Evolutionary conservation across 2,888 invertebrate genomes (phyloP).

Genomic region (Protodeltote pygarga): DNA sequence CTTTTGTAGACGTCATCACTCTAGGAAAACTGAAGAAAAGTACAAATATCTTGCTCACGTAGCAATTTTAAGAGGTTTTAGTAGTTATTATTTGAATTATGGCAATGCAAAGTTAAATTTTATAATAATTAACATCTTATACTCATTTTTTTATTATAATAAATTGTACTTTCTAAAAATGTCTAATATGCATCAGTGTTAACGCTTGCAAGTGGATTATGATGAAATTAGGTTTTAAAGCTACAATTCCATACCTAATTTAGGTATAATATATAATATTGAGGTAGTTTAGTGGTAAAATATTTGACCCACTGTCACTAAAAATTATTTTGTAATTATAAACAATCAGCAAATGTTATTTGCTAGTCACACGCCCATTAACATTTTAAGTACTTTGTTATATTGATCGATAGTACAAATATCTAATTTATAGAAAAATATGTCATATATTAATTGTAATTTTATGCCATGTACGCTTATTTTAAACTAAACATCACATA

Average conservation of each 20-base stretch:
- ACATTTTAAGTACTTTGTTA: conserved; percentile 81
- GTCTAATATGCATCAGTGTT: conserved; percentile 63
- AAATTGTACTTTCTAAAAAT: conserved; percentile 67
- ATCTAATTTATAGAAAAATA: conserved; percentile 85
- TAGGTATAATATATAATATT: conserved; percentile 72
- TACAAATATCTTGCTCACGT: conserved; percentile 85
- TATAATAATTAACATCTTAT: conserved; percentile 69
- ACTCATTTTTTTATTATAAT: conserved; percentile 76
- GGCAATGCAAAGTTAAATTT: conserved; percentile 62
- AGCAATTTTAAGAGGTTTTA: conserved; percentile 76
- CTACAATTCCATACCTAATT: conserved; percentile 73
- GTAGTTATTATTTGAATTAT: conserved; percentile 67
- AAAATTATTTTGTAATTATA: conserved; percentile 68
- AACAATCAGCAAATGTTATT: conserved; percentile 82
- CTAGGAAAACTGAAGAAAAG: conserved; percentile 71
- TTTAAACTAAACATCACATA: conserved; percentile 85
- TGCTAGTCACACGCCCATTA: conserved; percentile 85
- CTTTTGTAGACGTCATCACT: conserved; percentile 60
- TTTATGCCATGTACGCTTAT: conserved; percentile 87
- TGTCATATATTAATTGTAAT: conserved; percentile 85
- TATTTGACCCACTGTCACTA: conserved; percentile 82
- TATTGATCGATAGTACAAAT: conserved; percentile 87
- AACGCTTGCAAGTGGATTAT: conserved; percentile 65
- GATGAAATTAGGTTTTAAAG: conserved; percentile 60
- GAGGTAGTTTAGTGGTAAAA: conserved; percentile 62